Evolutionary conservation across 1,140 invertebrate genomes (phyloP), one percentile per base, ranked within the genome.

Genomic region (Nephila pilipes): DNA sequence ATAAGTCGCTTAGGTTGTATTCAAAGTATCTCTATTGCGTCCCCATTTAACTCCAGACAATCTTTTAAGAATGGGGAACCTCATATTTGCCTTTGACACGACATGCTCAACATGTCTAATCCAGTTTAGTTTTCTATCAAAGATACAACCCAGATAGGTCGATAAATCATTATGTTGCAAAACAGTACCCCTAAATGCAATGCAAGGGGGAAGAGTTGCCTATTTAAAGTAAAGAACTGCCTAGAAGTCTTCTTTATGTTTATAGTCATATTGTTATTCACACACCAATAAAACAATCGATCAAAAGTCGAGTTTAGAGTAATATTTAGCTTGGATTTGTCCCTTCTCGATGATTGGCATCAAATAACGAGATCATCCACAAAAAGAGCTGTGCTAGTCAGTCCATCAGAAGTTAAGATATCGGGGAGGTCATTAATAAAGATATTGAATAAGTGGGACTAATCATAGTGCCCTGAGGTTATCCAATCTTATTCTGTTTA

Each of bases 401-500:
- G n/a, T 38, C 20, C 46, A 89, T 46, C 22, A 63, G 46, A 69
- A n/a, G 57, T 46, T 18, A 22, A 32, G 3, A 25, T 20, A 16
- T 69, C 0, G 2, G n/a, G 22, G 12, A 89, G 20, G 18, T 54
- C 87, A 75, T 89, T 69, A 38, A 54, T 89, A 8, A 46, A 25
- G n/a, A 46, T 36, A 54, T 89, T 89, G 58, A 89, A 89, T 25
- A 89, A 22, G 46, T 38, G 22, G 36, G 60, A 57, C 36, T 89
- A 12, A 69, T 38, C 25, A 88, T 29, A 22, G 60, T 38, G 22
- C 87, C 85, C 38, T 65, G 85, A 18, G 60, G 57, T 63, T 63
- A 46, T 0, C 2, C 63, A 36, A 14, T 38, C 54, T 54, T n/a
- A 88, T 1, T 88, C 14, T 75, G 63, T 54, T 69, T 88, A n/a